Base-by-base conservation (phyloP, 2,888 invertebrate genomes). In the Diogma glabrata region DNA sequence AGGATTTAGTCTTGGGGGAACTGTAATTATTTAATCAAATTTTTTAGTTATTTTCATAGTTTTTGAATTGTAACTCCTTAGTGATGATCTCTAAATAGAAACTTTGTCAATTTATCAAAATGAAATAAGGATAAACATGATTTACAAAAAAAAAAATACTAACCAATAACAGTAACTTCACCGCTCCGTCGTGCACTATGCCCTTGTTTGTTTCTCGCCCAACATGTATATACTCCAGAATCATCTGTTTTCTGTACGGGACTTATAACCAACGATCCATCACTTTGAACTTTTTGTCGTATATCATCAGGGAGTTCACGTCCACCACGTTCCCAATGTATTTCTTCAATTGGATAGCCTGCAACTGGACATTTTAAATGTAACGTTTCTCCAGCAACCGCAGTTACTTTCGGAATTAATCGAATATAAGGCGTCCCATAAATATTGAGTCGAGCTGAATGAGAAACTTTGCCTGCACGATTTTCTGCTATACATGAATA, bases 391-490 rank as follows among this genome's bases (percentile, higher is more conserved):
- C 85, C 85, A 8, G 86, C 86, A 10, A 87, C 85, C 5, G 86
- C 87, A 22, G 87, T 87, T 59, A 87, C 81, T 71, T 87, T 87
- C 24, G 82, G 82, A 66, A 88, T 84, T 54, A 83, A 75, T 45
- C 87, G 77, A 58, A 88, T 85, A 65, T 83, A 85, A 4, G 87
- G 88, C 60, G 82, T 76, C 61, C 87, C 88, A 66, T 87, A 87
- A 59, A 89, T 81, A 70, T 87, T 86, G 56, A 89, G 73, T 56
- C 82, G 75, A 28, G 84, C 84, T n/a, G 81, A 77, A 70, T 87
- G 86, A 23, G 76, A 75, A 47, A 76, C 78, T 65, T 76, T 76
- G 20, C 87, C 87, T 19, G 84, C 85, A 36, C 84, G 75, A 71
- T 87, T 88, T 63, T 80, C 80, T 1, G 84, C 86, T 5, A 75